A percentile compares a stretch with the other conserved stretches of the same genome.
These are phyloP conservation scores for Electrophaes corylata DNA, from an alignment of 2,888 invertebrate genomes.

Conservation along the genomic window DNA sequence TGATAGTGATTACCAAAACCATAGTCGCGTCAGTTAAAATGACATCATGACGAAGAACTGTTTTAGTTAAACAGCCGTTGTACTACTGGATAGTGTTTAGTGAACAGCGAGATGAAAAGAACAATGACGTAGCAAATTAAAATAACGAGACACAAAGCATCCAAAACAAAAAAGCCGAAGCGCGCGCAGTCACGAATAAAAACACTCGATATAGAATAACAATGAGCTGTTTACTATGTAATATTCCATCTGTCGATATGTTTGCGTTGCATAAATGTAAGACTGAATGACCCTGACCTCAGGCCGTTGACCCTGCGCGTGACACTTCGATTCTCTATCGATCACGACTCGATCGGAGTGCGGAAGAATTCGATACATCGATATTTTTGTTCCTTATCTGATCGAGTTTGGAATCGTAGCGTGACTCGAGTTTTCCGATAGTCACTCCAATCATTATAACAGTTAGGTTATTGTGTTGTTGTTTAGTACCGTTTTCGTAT, in stretches of 20 bases:
- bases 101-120: conserved; percentile 13
- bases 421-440: conserved; percentile 65
- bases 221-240: conserved; percentile 71
- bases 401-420: conserved; percentile 60
- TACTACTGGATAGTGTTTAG: no score
- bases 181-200: conserved; percentile 56
- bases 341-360: conserved; percentile 77
- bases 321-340: conserved; percentile 83
- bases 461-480: conserved; percentile 72
- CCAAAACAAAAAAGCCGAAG: conserved; percentile 45
- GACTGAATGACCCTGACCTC: conserved; percentile 75
- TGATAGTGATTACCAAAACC: no score
- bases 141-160: conserved; percentile 38
- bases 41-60: neutral
- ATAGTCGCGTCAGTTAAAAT: no score
- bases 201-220: conserved; percentile 66
- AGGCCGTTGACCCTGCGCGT: conserved; percentile 78
- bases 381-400: conserved; percentile 77
- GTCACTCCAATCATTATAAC: conserved; percentile 71
- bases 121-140: conserved; percentile 37
- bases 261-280: conserved; percentile 69
- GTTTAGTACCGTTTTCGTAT: conserved; percentile 67
- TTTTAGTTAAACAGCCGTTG: neutral
- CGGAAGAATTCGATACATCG: conserved; percentile 68
- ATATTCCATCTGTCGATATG: conserved; percentile 72